Conservation (phyloP, 1,140 invertebrate genomes). For the Atopsyche davidsoni region DNA sequence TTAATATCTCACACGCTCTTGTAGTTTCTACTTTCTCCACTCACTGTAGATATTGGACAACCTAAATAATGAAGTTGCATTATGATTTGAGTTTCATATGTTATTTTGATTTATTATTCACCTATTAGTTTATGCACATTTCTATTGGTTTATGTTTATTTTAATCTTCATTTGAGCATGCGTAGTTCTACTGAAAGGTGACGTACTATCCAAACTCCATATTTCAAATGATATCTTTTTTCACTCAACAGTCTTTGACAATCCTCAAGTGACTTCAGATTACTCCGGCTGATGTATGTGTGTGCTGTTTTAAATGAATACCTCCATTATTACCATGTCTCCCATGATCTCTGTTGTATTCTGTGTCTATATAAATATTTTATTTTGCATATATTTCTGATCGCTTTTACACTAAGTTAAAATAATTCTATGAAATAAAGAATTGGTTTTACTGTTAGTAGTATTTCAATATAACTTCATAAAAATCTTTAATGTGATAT, state of each 20-base stretch:
- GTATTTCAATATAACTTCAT: too few relatives aligned
- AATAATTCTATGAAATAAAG: too few relatives aligned
- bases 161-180: conserved; percentile 22
- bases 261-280: conserved; percentile 19
- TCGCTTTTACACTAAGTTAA: conserved; percentile 28
- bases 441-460: too few relatives aligned
- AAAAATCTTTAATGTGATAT: too few relatives aligned
- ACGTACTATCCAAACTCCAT: conserved; percentile 55
- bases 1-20: conserved; percentile 13
- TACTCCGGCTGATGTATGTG: conserved; percentile 25
- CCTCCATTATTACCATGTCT: conserved; percentile 16
- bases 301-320: conserved; percentile 33
- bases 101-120: not conserved
- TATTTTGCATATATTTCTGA: conserved; percentile 13
- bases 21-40: conserved; percentile 23
- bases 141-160: not conserved
- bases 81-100: conserved; percentile 1
- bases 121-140: conserved; percentile 2
- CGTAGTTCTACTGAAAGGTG: conserved; percentile 41
- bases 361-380: conserved; percentile 21
- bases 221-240: conserved; percentile 25
- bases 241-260: conserved; percentile 11
- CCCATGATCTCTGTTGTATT: conserved; percentile 27
- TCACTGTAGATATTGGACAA: conserved; percentile 12
- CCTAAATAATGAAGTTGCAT: not conserved